Evolutionary conservation across 1,140 invertebrate species (phyloP).

Genomic region (Steinernema khuongi): DNA sequence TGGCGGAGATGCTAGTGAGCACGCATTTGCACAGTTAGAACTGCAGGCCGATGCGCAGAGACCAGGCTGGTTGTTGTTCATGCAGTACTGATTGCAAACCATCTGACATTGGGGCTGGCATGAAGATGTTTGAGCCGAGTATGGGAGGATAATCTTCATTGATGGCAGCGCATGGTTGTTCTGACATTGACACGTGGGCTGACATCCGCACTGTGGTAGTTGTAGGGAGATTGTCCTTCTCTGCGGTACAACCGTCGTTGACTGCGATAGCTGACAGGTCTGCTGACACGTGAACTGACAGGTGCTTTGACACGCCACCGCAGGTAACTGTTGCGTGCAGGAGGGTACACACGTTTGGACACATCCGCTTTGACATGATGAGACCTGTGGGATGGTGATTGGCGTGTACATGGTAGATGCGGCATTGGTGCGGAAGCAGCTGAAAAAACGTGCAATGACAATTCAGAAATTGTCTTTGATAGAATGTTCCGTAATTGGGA

Average conservation of each 20-base stretch:
- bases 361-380: background rate
- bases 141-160: background rate
- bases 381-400: background rate
- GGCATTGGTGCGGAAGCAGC: background rate
- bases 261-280: background rate
- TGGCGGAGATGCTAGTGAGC: background rate
- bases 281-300: slow-evolving; percentile 7
- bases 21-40: background rate
- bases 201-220: background rate
- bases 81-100: slow-evolving; percentile 1
- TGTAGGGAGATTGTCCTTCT: background rate
- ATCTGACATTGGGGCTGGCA: background rate
- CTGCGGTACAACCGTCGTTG: background rate
- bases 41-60: background rate
- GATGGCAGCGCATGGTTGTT: background rate
- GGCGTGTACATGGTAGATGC: background rate
- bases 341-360: background rate
- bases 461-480: no score
- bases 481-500: no score
- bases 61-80: slow-evolving; percentile 2
- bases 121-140: background rate
- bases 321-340: background rate
- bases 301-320: background rate
- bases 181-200: background rate
- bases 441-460: background rate